phyloP scores from a whole-genome alignment of 1,140 invertebrate species.

The Physella acuta region DNA sequence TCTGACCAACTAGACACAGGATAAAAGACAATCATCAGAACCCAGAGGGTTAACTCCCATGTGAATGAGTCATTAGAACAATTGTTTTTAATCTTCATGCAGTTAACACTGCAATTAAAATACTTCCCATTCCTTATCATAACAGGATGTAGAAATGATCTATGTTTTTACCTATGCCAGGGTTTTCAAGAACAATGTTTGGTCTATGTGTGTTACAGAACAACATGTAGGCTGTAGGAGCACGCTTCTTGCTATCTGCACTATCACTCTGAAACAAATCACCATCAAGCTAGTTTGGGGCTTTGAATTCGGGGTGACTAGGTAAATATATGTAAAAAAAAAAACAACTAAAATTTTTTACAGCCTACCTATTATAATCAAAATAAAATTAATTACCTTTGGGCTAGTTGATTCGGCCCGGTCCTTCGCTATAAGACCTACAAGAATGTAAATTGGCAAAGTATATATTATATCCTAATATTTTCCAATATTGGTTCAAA shows the following conservation, averaged over 20 bases:
- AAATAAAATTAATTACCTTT: slow-evolving; percentile 4
- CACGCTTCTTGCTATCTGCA: slow-evolving; percentile 29
- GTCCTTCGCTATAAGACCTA: slow-evolving; percentile 1
- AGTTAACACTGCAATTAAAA: too few species aligned
- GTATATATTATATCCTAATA: too few species aligned
- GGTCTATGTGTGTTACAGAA: slow-evolving; percentile 82
- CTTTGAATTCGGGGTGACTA: too few species aligned
- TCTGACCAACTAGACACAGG: too few species aligned
- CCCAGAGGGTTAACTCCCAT: too few species aligned
- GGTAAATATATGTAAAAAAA: background rate
- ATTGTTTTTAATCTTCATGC: too few species aligned
- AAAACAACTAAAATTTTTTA: background rate
- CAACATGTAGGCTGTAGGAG: slow-evolving; percentile 82
- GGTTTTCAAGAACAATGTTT: slow-evolving; percentile 71
- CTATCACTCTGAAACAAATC: slow-evolving; percentile 17
- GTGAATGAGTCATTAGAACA: too few species aligned
- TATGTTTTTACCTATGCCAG: slow-evolving; percentile 73
- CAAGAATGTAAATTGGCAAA: too few species aligned
- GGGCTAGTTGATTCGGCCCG: background rate
- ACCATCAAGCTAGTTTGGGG: background rate
- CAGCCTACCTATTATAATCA: background rate
- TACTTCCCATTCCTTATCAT: too few species aligned
- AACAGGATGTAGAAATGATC: too few species aligned
- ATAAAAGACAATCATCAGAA: too few species aligned
- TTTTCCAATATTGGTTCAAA: too few species aligned